phyloP scores from a whole-genome alignment of 2,113 vertebrate species.

The Menidia beryllina region DNA sequence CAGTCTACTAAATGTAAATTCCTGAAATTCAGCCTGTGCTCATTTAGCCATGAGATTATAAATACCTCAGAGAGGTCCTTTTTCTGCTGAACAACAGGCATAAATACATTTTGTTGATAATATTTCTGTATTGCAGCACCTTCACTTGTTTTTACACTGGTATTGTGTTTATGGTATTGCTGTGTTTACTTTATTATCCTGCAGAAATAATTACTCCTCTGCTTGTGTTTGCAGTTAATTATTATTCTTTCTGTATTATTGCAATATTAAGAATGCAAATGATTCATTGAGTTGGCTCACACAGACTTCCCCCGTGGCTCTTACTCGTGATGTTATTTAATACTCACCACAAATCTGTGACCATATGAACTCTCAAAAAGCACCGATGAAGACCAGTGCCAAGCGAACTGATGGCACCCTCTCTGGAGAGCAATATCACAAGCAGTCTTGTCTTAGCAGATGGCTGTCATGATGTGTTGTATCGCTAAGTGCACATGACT shows the following conservation, averaged over 20 bases:
- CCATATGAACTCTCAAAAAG: constrained; percentile 16
- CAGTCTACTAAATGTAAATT: no score
- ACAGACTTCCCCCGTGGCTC: constrained; percentile 14
- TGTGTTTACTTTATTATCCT: not conserved
- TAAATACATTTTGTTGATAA: no score
- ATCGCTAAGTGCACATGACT: constrained; percentile 41
- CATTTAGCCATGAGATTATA: not conserved
- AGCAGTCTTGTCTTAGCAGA: constrained; percentile 47
- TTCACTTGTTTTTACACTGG: not conserved
- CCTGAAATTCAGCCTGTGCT: not conserved
- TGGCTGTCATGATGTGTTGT: constrained; percentile 46
- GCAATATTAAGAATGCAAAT: constrained; percentile 9
- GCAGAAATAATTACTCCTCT: not conserved
- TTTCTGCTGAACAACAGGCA: not conserved
- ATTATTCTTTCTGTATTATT: constrained; percentile 19
- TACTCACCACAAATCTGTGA: constrained; percentile 29
- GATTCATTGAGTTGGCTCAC: not conserved
- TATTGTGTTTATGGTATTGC: not conserved
- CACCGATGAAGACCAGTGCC: constrained; percentile 37
- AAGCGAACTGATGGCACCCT: constrained; percentile 19
- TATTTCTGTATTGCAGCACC: not conserved
- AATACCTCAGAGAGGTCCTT: not conserved
- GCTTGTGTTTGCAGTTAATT: constrained; percentile 1
- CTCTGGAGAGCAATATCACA: constrained; percentile 45
- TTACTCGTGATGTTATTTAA: constrained; percentile 29